Conservation (phyloP, 1,140 invertebrate species). For the Trachelipus rathkii region DNA sequence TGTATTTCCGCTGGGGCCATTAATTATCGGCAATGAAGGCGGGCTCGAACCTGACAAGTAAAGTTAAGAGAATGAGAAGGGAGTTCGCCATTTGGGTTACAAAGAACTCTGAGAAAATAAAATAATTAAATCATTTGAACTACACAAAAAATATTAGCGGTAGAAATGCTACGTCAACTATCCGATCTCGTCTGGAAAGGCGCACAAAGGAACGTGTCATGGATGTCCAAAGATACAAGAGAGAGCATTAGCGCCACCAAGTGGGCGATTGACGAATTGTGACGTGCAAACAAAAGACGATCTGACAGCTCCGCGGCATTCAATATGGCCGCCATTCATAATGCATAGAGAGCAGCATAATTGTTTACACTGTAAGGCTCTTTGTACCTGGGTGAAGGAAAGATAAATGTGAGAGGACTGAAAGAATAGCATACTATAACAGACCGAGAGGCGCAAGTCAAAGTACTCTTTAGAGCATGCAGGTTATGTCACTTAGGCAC, state of each 20-base stretch:
- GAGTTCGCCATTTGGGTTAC: no score
- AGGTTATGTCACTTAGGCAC: no score
- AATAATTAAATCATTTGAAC: no score
- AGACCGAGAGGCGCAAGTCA: not conserved
- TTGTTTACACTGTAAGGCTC: slow-evolving; percentile 27
- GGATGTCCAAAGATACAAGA: not conserved
- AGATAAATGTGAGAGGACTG: not conserved
- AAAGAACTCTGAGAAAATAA: no score
- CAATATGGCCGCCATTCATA: slow-evolving; percentile 42
- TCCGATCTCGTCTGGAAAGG: not conserved
- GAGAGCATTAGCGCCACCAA: not conserved
- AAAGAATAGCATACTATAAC: not conserved
- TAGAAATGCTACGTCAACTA: not conserved
- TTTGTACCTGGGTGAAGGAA: no score
- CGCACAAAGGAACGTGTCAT: not conserved
- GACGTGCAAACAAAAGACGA: slow-evolving; percentile 38
- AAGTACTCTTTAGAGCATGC: no score
- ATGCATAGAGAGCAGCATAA: slow-evolving; percentile 41
- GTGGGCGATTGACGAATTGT: slow-evolving; percentile 35
- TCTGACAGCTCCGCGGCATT: slow-evolving; percentile 39
- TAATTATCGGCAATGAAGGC: no score
- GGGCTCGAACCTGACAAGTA: no score
- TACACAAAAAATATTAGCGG: not conserved
- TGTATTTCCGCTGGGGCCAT: no score
- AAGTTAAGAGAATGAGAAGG: no score